Conservation (phyloP, 2,797 vertebrate species). For the Danio jaintianensis region DNA sequence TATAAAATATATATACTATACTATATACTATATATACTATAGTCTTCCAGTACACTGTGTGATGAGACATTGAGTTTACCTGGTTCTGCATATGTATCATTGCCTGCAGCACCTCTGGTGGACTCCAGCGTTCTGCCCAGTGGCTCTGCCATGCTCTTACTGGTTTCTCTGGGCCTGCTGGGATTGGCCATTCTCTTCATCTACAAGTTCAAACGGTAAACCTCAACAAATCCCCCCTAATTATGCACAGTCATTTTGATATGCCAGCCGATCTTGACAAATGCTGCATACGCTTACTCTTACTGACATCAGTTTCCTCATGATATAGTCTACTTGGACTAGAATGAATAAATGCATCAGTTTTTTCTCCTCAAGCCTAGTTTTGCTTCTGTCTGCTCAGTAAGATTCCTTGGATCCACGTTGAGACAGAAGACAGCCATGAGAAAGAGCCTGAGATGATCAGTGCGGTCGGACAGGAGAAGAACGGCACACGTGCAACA, state of each 20-base stretch:
- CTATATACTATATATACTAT: too few relatives aligned
- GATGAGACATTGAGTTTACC: not conserved
- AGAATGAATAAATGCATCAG: not conserved
- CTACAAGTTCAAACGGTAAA: slow-evolving; percentile 98
- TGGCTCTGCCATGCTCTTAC: slow-evolving; percentile 93
- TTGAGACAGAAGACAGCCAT: slow-evolving; percentile 93
- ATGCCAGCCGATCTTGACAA: slow-evolving; percentile 15
- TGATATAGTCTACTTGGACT: not conserved
- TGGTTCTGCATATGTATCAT: slow-evolving; percentile 3
- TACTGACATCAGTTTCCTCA: not conserved
- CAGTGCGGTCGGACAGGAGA: slow-evolving; percentile 90
- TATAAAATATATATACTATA: not conserved
- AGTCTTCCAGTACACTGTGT: not conserved
- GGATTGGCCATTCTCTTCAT: slow-evolving; percentile 94
- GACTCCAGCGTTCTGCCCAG: slow-evolving; percentile 89
- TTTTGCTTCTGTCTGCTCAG: slow-evolving; percentile 66
- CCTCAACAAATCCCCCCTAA: not conserved
- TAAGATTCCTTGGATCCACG: slow-evolving; percentile 98
- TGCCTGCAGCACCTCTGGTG: slow-evolving; percentile 86
- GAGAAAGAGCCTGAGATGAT: slow-evolving; percentile 97
- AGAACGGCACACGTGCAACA: slow-evolving; percentile 69
- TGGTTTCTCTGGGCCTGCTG: slow-evolving; percentile 90
- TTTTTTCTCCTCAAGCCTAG: not conserved
- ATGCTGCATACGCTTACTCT: not conserved
- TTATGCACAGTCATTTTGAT: slow-evolving; percentile 9